A percentile compares a stretch with the other conserved stretches of the same genome.
Evolutionary conservation across 2,113 vertebrate species (phyloP).

Genomic region (Elephantulus edwardii): DNA sequence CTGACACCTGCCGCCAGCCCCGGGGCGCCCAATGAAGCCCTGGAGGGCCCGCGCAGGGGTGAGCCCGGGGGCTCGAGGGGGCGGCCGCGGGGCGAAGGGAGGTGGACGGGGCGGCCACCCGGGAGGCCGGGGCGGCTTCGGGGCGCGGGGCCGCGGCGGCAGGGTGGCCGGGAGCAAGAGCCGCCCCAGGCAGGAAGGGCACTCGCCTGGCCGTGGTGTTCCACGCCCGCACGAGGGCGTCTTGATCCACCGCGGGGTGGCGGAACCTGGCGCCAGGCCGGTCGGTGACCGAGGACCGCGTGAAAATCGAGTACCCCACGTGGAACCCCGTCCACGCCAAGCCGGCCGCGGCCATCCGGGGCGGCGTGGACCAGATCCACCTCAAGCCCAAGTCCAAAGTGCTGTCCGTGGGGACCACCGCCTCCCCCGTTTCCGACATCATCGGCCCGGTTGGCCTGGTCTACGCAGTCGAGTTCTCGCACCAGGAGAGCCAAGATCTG

Average conservation of each 20-base stretch:
- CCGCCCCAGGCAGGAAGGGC: constrained; percentile 50
- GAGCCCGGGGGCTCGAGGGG: constrained; percentile 74
- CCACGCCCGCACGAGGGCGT: constrained; percentile 85
- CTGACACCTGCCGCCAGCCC: not conserved
- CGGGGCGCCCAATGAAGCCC: constrained; percentile 57
- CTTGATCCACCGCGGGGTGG: constrained; percentile 92
- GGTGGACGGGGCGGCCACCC: constrained; percentile 84
- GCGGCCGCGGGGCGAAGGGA: constrained; percentile 84
- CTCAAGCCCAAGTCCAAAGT: constrained; percentile 90
- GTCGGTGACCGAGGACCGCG: constrained; percentile 90
- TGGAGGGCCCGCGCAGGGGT: constrained; percentile 66
- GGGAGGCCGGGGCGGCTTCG: not conserved
- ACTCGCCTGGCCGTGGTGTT: not conserved
- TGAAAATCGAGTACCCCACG: constrained; percentile 91
- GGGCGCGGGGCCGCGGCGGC: constrained; percentile 71
- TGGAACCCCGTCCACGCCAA: constrained; percentile 96
- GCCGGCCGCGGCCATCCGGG: constrained; percentile 92
- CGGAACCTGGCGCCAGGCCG: constrained; percentile 93
- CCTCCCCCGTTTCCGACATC: constrained; percentile 94
- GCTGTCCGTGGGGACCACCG: constrained; percentile 93
- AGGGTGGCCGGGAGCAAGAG: constrained; percentile 70
- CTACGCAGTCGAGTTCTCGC: constrained; percentile 94
- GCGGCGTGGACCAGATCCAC: constrained; percentile 93
- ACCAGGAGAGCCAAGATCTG: constrained; percentile 91
- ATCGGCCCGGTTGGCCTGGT: constrained; percentile 93